Evolutionary conservation across 1,140 invertebrate genomes (phyloP), one percentile per base, ranked within the genome.

Genomic region (Teleogryllus occipitalis): DNA sequence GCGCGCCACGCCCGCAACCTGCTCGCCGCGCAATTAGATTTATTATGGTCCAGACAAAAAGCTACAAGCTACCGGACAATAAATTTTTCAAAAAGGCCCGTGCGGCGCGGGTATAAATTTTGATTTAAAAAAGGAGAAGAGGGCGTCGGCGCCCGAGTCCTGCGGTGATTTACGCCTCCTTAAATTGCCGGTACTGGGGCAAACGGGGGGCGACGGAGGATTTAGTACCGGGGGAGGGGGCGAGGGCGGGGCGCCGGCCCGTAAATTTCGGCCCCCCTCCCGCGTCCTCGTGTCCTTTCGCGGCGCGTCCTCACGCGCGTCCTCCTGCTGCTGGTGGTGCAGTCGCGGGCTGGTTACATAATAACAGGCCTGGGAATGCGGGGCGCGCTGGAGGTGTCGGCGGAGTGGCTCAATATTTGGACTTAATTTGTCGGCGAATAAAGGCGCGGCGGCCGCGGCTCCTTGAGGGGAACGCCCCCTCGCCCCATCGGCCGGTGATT

Each of bases 361-460:
- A 65, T 65, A 65, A 65, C 10, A 65, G 18, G 10, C 54, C 18
- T 65, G 54, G 54, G 54, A 65, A 65, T 65, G 54, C 18, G 18
- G 54, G 18, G 18, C 18, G 18, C 54, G 54, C 10, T 65, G 10
- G 54, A 65, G 54, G 54, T 65, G 54, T 10, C 54, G 54, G 10
- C 10, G 54, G 54, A 18, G 54, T 65, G 18, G 54, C 54, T 65
- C 54, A 65, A 65, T 65, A 65, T 65, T 65, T 65, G 54, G 54
- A 65, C 54, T 65, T 65, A 65, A 65, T 65, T 65, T 65, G 54
- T 65, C 54, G 54, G 54, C 54, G 54, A 18, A 65, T 65, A 65
- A 65, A 65, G 54, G 54, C 54, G 54, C 10, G 54, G 54, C 54
- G 54, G 27, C 27, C 27, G 27, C 27, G 27, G 27, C 27, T 39